These are phyloP conservation scores for Polylopha cassiicola DNA, from an alignment of 2,888 invertebrate genomes.

Conservation along the genomic window DNA sequence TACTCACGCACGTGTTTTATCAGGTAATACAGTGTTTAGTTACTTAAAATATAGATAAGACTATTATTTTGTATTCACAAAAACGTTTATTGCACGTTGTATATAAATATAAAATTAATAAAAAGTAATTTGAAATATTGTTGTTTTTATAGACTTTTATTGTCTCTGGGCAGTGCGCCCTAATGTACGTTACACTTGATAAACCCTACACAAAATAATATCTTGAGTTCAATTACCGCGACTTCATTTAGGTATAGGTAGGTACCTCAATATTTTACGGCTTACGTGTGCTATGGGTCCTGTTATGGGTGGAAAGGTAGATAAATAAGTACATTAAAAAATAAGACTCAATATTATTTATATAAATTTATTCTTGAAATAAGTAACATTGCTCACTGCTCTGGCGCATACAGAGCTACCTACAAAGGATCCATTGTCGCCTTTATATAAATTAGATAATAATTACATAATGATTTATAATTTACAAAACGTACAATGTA, in stretches of 20 bases:
- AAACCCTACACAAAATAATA: too few species aligned
- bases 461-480: constrained; percentile 8
- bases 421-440: constrained; percentile 35
- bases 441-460: constrained; percentile 32
- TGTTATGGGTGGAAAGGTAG: neutral
- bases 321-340: constrained; percentile 16
- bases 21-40: too few species aligned
- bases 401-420: constrained; percentile 43
- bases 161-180: neutral
- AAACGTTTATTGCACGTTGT: constrained; percentile 21
- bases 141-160: constrained; percentile 7
- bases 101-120: constrained; percentile 17
- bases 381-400: constrained; percentile 55
- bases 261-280: too few species aligned
- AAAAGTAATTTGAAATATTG: constrained; percentile 7
- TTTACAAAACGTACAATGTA: constrained; percentile 8
- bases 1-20: too few species aligned
- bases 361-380: constrained; percentile 56
- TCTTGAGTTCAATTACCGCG: neutral
- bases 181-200: too few species aligned
- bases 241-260: too few species aligned
- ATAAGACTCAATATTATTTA: constrained; percentile 28
- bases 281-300: too few species aligned
- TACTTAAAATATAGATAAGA: neutral
- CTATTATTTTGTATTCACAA: constrained; percentile 4